These are phyloP conservation scores for Halocynthia roretzi DNA, from an alignment of 23 tunicate genomes.

Conservation along the genomic window DNA sequence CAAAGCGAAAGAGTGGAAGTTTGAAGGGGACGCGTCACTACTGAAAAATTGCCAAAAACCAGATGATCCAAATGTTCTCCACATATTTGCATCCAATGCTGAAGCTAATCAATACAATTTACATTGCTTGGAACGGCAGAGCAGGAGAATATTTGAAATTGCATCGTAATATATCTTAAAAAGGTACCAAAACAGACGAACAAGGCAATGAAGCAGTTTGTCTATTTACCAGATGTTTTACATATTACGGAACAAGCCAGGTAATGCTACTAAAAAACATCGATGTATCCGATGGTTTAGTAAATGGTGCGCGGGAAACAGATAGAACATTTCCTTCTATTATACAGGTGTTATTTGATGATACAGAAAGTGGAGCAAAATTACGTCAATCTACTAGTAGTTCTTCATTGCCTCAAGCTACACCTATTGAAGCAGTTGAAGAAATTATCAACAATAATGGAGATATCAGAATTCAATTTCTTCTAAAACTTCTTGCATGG, in stretches of 20 bases:
- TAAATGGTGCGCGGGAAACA: not conserved
- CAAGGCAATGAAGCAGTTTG: not conserved
- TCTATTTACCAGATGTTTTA: not conserved
- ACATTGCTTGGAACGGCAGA: no score
- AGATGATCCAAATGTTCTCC: no score
- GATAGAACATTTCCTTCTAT: not conserved
- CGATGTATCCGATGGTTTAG: not conserved
- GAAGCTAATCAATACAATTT: no score
- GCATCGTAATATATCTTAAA: not conserved
- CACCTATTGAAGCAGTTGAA: no score
- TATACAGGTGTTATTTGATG: not conserved
- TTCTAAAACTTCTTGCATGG: no score
- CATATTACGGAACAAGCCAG: not conserved
- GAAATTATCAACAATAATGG: no score
- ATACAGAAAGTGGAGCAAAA: not conserved
- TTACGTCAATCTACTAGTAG: not conserved
- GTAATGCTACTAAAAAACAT: not conserved
- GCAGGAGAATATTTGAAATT: not conserved
- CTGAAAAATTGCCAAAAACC: no score
- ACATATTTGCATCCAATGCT: no score
- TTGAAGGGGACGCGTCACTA: no score
- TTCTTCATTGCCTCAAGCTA: no score
- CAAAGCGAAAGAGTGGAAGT: no score
- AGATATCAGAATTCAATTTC: no score
- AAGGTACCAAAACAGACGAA: not conserved